Evolutionary conservation across 2,888 invertebrate genomes (phyloP), one percentile per base, ranked within the genome.

Genomic region (Eupeodes latifasciatus): DNA sequence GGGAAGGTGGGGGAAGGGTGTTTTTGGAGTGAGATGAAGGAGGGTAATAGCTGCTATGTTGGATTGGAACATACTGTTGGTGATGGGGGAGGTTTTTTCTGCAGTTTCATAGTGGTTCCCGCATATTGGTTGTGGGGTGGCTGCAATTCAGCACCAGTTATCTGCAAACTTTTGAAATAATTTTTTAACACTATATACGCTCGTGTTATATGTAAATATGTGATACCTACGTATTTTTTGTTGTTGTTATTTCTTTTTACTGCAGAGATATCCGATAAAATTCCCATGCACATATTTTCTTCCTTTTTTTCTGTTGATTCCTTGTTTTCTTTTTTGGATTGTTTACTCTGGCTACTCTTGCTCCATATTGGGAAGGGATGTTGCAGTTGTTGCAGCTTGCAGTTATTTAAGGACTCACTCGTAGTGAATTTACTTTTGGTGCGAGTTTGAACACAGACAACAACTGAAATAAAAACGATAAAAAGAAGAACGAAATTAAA

Each of bases 391-490:
- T 78, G 81, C 81, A 85, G 85, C 66, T 67, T 72, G 77, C 77
- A 85, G 85, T 85, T 85, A 85, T 85, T 85, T 85, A 85, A 81
- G 74, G 74, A 78, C 81, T 74, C 19, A 16, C 47, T 74, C 19
- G 27, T 47, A 40, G 77, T 62, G 76, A 85, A 85, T 85, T 85
- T 85, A 85, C 77, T 85, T 85, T 72, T 59, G 47, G 77, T 81
- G 40, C 40, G 81, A 59, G 61, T 72, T 82, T 57, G 40, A 72
- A 77, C 27, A 72, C 57, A 53, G 5, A 40, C 59, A n/a, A 27
- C 61, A 57, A 55, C 11, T 61, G 47, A 76, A 53, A 55, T 27
- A 78, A 67, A 40, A 61, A 62, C 53, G 53, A 64, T 7, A 40
- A 53, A 76, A 53, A 47, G 40, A 78, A 67, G 36, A 61, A 62